Evolutionary conservation across 2,888 invertebrate species (phyloP), one percentile per base, ranked within the genome.

Genomic region (Schizaphis graminum): DNA sequence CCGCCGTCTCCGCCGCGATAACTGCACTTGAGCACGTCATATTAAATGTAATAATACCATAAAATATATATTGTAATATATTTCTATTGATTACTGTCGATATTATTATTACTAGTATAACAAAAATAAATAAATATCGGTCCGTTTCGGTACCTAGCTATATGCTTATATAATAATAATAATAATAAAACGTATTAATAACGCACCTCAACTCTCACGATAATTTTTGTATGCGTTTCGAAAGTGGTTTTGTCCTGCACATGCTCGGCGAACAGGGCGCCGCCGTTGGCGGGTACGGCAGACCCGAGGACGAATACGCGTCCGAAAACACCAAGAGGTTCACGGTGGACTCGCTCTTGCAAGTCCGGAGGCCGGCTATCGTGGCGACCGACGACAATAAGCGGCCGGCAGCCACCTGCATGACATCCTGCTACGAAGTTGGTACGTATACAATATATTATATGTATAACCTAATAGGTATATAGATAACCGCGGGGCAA

Each of bases 301-400:
- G 92, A 13, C 89, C 92, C 92, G 92, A 94, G 3, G 94, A 94
- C 49, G 93, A 93, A 26, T 94, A 94, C 92, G 89, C 67, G 47
- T 93, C 95, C n/a, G 95, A 95, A 93, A 95, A 95, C 94, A 94
- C 95, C 5, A 94, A 95, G 56, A 94, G 95, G 91, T 95, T 95
- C 94, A 95, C 95, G 24, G 95, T 95, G 77, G 95, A 95, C n/a
- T 95, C 95, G 11, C 94, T 95, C n/a, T 94, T 95, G 87, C 95
- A 95, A 94, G 92, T 95, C 67, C 95, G 95, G 28, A 53, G 92
- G 5, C 92, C 92, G 57, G 94, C 44, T 26, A 35, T 35, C 26
- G 91, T 1, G 41, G 24, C 44, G 44, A 47, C 11, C 35, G 49
- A 28, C 85, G 84, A 67, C 94, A 41, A 53, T 21, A 85, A 86